These are phyloP conservation scores for Xanthia icteritia DNA, from an alignment of 2,888 invertebrate species.

Conservation along the genomic window DNA sequence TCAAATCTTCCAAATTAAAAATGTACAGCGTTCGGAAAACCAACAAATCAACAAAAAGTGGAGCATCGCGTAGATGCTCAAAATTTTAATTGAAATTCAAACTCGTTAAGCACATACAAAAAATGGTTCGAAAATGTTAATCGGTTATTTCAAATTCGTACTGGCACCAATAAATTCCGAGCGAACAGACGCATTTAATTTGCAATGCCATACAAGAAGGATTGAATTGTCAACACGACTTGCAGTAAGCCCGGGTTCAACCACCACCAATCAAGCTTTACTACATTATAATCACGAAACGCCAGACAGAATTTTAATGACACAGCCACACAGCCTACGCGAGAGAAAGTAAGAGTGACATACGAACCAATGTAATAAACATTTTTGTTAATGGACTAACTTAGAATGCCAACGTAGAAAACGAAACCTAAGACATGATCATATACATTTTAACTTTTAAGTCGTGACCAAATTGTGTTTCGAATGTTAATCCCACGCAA, in stretches of 20 bases:
- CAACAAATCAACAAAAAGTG: conserved; percentile 53
- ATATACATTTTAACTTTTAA: conserved; percentile 60
- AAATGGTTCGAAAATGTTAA: conserved; percentile 55
- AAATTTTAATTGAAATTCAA: conserved; percentile 52
- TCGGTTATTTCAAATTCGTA: conserved; percentile 54
- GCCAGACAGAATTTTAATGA: conserved; percentile 75
- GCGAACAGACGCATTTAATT: conserved; percentile 53
- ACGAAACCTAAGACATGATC: conserved; percentile 68
- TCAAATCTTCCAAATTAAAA: conserved; percentile 23
- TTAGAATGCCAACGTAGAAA: conserved; percentile 69
- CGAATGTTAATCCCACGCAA: conserved; percentile 68
- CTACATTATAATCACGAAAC: conserved; percentile 68
- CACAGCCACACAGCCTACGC: conserved; percentile 67
- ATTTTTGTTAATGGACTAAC: conserved; percentile 72
- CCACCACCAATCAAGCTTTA: conserved; percentile 61
- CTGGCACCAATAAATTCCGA: conserved; percentile 51
- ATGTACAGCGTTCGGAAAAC: conserved; percentile 25
- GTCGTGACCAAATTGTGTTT: conserved; percentile 67
- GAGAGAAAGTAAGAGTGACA: conserved; percentile 79
- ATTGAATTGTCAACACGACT: conserved; percentile 72
- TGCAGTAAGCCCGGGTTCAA: conserved; percentile 67
- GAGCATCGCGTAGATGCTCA: conserved; percentile 39
- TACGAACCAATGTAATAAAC: conserved; percentile 63
- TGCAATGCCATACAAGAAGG: conserved; percentile 53
- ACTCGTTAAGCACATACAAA: conserved; percentile 50